These are phyloP conservation scores for Garrulus glandarius DNA, from an alignment of 2,797 vertebrate genomes.

Conservation along the genomic window DNA sequence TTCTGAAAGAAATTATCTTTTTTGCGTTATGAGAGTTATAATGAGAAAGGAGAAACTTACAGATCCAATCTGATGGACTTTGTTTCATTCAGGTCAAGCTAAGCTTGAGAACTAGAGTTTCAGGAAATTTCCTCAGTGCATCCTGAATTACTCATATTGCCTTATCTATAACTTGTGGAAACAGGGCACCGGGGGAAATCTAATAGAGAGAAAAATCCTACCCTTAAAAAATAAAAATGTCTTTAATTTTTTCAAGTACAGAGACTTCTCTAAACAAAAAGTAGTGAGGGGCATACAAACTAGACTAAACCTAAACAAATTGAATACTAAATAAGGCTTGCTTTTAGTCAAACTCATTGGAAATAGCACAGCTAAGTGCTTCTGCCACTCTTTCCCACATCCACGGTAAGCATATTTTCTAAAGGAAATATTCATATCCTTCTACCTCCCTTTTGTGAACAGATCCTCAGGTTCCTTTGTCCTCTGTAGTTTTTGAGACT, in stretches of 20 bases:
- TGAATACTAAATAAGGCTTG: background rate
- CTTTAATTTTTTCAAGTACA: background rate
- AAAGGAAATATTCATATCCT: background rate
- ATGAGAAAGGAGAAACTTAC: background rate
- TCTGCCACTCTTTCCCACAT: constrained; percentile 13
- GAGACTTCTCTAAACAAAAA: background rate
- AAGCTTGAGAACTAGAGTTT: background rate
- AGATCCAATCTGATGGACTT: background rate
- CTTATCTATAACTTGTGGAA: background rate
- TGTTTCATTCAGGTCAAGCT: background rate
- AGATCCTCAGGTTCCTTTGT: constrained; percentile 1
- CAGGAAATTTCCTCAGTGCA: background rate
- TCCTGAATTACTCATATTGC: background rate
- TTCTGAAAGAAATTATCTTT: background rate
- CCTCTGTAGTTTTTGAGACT: background rate
- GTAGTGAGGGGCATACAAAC: background rate
- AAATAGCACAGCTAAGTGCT: background rate
- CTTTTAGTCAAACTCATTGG: background rate
- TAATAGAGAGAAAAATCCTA: background rate
- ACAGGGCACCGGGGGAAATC: background rate
- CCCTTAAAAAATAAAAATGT: background rate
- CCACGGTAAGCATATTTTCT: background rate
- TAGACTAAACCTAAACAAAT: constrained; percentile 24
- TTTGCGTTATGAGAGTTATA: background rate
- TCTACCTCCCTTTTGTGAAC: background rate